Conservation (phyloP, 2,113 vertebrate species). For the Marcusenius ussheri region DNA sequence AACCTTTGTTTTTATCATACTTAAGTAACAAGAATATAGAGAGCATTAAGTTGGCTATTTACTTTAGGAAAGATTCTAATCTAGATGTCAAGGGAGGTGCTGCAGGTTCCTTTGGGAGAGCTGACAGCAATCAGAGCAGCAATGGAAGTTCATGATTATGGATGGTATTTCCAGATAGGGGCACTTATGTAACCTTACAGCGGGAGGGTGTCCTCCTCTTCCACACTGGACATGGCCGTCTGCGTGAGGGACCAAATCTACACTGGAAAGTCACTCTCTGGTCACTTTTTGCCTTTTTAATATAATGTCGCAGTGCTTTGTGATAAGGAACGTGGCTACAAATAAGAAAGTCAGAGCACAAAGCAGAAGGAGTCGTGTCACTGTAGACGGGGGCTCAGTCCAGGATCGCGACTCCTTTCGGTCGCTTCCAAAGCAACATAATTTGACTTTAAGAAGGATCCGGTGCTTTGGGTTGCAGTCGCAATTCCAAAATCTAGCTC, state of each 20-base stretch:
- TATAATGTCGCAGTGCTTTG: not conserved
- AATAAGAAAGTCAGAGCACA: not conserved
- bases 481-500: not conserved
- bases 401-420: not conserved
- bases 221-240: not conserved
- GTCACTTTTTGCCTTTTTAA: not conserved
- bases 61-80: slow-evolving; percentile 1
- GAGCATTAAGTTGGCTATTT: not conserved
- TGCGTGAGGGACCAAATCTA: too few species aligned
- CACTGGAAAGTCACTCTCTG: too few species aligned
- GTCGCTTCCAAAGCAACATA: not conserved
- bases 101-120: not conserved
- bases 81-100: not conserved
- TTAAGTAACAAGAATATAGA: not conserved
- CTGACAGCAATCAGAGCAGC: not conserved
- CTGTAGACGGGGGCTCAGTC: not conserved
- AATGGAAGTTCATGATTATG: not conserved
- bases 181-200: not conserved
- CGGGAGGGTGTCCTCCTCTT: not conserved
- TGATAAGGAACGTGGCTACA: not conserved
- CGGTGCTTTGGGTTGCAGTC: not conserved
- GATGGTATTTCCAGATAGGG: not conserved
- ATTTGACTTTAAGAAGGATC: not conserved
- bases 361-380: not conserved
- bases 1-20: slow-evolving; percentile 9